Evolutionary conservation across 2,888 invertebrate species (phyloP), one percentile per base, ranked within the genome.

Genomic region (Clivina fossor): DNA sequence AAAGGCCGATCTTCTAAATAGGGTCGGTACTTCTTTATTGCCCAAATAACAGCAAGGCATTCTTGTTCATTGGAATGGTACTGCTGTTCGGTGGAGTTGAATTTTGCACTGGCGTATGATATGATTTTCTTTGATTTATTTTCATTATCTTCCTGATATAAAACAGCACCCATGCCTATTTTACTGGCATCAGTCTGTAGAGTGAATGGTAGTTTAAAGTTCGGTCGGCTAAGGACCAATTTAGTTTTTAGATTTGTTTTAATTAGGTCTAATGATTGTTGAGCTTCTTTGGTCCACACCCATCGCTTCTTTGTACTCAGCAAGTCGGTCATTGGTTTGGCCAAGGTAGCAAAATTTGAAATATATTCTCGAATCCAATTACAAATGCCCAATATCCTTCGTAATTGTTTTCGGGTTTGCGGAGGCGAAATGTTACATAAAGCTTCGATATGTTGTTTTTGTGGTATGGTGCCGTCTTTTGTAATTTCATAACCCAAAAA

Each of bases 31-130:
- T 8, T 5, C 26, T 26, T 26, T 8, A 26, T 8, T 26, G 19
- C 16, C 16, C 7, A n/a, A n/a, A n/a, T n/a, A n/a, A n/a, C n/a
- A n/a, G n/a, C n/a, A n/a, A n/a, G n/a, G n/a, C n/a, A n/a, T n/a
- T 38, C 55, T 20, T 58, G 61, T 28, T 61, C 60, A 16, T 61
- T 60, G 46, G 49, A 38, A 20, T 59, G 61, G 35, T 63, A 62
- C 0, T 51, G 13, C 0, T 32, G 24, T 15, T 62, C 58, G 0
- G 56, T 37, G 0, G 50, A 30, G 1, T 33, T 44, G 19, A 62
- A 60, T 16, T 61, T 60, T 0, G 62, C 58, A n/a, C 63, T 63
- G n/a, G 59, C 57, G 30, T 59, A 63, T n/a, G 58, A 58, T 8
- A 62, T 58, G 1, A 61, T 37, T 1, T 18, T n/a, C n/a, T n/a